Conservation (phyloP, 2,113 vertebrate genomes). For the Catharus minimus region DNA sequence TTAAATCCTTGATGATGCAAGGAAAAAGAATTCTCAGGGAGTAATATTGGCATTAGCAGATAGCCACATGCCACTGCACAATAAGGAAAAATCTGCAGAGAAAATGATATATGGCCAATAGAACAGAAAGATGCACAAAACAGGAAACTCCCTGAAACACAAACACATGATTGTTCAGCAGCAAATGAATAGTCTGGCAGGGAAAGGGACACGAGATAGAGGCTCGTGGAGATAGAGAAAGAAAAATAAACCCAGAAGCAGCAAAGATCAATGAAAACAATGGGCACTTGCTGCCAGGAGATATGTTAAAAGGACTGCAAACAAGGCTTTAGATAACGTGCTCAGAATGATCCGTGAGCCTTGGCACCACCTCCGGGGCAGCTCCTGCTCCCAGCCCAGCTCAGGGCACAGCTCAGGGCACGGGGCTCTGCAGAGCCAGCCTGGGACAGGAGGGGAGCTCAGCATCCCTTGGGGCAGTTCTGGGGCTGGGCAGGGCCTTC, state of each 20-base stretch:
- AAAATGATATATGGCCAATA: neutral
- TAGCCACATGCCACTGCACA: slow-evolving; percentile 12
- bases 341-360: neutral
- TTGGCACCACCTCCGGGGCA: neutral
- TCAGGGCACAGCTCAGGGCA: fast-evolving
- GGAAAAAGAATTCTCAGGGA: slow-evolving; percentile 16
- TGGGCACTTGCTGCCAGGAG: slow-evolving; percentile 5
- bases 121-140: neutral
- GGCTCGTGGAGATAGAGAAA: neutral
- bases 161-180: neutral
- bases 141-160: neutral
- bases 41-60: slow-evolving; percentile 31
- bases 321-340: fast-evolving
- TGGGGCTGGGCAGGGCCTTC: neutral
- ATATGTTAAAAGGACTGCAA: slow-evolving; percentile 25
- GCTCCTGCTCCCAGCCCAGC: neutral
- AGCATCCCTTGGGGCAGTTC: neutral
- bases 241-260: slow-evolving; percentile 37
- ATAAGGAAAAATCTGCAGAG: neutral
- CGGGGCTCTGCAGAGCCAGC: fast-evolving
- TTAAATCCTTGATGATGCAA: slow-evolving; percentile 59
- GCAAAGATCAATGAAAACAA: slow-evolving; percentile 50
- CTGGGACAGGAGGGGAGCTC: neutral
- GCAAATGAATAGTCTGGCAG: neutral
- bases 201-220: neutral